Base-by-base conservation (phyloP, 1,140 invertebrate genomes). In the Frieseomelitta varia region DNA sequence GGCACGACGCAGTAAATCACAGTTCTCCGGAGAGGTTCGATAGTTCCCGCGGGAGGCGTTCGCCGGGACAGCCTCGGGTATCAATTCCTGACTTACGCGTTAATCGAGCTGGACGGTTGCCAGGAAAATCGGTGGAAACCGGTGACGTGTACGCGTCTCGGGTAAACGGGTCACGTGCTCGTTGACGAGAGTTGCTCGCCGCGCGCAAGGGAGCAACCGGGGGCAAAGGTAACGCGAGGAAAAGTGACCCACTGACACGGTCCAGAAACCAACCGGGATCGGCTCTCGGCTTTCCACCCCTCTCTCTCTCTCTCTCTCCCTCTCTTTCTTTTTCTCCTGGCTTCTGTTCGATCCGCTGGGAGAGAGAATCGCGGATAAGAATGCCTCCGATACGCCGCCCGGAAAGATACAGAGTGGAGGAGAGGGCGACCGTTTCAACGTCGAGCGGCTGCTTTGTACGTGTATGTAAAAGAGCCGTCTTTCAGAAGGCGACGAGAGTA, bases 11-110 rank as follows among this genome's bases (percentile, higher is more conserved):
- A 74, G 53, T 83, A 81, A 73, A 72, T 63, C 79, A 81, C 74
- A 27, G 77, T 47, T 51, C 55, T 73, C 39, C 24, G 53, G n/a
- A 63, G 68, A 47, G 47, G n/a, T 27, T 27, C 15, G n/a, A 81
- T 73, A 51, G 79, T 73, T 21, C 69, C 34, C 79, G 15, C 19
- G 56, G 39, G 79, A 61, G 72, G 12, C 4, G 58, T 67, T 47
- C 63, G 14, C 30, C 63, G 58, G n/a, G 63, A 67, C 61, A 34
- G 34, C 15, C 47, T 47, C 2, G 63, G 61, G 69, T 77, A 63
- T 75, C 79, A 68, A 85, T 87, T 87, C 80, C 78, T 89, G 88
- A 88, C 88, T 90, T 90, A 88, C 56, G 85, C 81, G 84, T 84
- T 87, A 87, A 90, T 90, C 87, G 85, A 67, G 56, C 87, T 88